Evolutionary conservation across 2,113 vertebrate genomes (phyloP).

Genomic region (Toxostoma redivivum): DNA sequence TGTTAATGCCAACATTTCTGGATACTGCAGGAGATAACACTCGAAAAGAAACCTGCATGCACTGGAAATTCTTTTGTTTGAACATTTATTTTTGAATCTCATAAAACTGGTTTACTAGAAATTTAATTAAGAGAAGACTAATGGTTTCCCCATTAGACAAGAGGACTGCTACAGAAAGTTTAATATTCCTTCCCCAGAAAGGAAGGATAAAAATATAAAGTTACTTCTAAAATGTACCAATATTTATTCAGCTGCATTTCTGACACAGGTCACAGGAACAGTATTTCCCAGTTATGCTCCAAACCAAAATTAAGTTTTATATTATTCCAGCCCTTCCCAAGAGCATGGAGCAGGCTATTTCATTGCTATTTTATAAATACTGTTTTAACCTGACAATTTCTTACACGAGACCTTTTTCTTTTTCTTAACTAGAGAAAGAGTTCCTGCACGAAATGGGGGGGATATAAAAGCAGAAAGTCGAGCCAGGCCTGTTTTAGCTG

Average conservation of each 20-base stretch:
- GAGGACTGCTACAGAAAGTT: rapidly evolving
- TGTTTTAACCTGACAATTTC: not conserved
- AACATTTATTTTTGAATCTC: not conserved
- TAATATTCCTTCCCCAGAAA: not conserved
- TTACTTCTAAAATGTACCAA: not conserved
- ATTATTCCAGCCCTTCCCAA: not conserved
- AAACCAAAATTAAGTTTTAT: not conserved
- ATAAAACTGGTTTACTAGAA: not conserved
- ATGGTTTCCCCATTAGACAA: not conserved
- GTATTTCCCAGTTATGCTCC: not conserved
- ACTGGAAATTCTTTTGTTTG: not conserved
- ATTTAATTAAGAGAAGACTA: not conserved
- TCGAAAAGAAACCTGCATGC: not conserved
- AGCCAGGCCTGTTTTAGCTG: not conserved
- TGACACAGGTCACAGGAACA: not conserved
- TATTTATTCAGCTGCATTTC: not conserved
- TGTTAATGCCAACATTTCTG: not conserved
- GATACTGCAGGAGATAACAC: not conserved
- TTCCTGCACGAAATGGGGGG: not conserved
- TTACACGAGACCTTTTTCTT: not conserved
- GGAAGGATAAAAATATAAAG: not conserved
- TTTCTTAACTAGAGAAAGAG: not conserved
- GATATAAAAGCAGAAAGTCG: not conserved
- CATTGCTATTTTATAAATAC: not conserved
- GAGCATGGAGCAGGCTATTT: not conserved